A percentile compares a stretch with the other conserved stretches of the same genome.
Conservation (phyloP, 2,888 invertebrate genomes). For the Oscheius sp. region DNA sequence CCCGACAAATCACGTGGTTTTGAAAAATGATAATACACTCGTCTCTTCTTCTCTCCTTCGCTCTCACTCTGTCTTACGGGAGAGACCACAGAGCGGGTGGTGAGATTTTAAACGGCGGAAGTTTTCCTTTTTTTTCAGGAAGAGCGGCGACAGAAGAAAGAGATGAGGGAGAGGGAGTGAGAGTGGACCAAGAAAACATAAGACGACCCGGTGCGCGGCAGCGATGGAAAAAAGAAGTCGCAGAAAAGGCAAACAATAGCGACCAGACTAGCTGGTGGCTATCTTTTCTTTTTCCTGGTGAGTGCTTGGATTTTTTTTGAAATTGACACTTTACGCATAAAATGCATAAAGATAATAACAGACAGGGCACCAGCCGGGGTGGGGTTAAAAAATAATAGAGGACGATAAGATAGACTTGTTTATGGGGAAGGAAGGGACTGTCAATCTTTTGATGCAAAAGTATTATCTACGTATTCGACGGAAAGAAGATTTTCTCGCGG, state of each 20-base stretch:
- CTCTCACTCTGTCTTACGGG: background rate
- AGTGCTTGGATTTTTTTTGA: constrained; percentile 16
- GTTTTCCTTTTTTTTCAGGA: background rate
- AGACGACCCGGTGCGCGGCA: constrained; percentile 13
- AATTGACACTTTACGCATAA: background rate
- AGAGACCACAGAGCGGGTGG: constrained; percentile 8
- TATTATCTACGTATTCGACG: background rate
- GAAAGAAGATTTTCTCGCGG: no score
- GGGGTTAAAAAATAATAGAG: background rate
- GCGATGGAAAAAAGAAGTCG: constrained; percentile 12
- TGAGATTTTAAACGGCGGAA: constrained; percentile 12
- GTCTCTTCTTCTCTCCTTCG: no score
- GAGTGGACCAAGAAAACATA: constrained; percentile 16
- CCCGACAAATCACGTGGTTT: constrained; percentile 21
- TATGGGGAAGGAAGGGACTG: background rate
- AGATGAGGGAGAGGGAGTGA: background rate
- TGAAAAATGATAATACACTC: constrained; percentile 34
- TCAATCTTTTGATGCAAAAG: background rate
- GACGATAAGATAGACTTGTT: constrained; percentile 26
- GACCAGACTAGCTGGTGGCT: constrained; percentile 33
- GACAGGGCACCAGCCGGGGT: background rate
- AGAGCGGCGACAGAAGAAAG: background rate
- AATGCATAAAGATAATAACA: background rate
- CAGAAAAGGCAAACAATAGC: constrained; percentile 25
- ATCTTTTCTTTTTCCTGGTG: constrained; percentile 20